phyloP scores from a whole-genome alignment of 2,888 invertebrate species.

The Achlya flavicornis region DNA sequence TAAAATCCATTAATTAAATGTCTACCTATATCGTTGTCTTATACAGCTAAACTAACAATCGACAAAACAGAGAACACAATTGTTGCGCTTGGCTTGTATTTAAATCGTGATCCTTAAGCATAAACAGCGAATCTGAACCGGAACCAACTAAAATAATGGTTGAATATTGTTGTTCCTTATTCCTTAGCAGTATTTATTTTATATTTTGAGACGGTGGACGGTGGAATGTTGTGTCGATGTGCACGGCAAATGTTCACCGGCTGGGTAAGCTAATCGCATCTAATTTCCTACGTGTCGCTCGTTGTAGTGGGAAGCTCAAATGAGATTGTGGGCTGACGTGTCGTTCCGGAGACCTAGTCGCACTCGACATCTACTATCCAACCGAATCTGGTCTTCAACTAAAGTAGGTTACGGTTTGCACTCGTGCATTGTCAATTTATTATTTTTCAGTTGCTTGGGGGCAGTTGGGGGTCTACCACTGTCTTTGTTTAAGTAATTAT shows the following conservation, averaged over 20 bases:
- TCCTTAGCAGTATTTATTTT: slow-evolving; percentile 1
- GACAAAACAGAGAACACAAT: slow-evolving; percentile 2
- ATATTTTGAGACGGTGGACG: not conserved
- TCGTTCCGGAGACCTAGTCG: slow-evolving; percentile 62
- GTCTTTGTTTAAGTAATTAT: too few relatives aligned
- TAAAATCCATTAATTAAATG: slow-evolving; percentile 15
- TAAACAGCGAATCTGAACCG: not conserved
- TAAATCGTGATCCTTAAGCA: slow-evolving; percentile 7
- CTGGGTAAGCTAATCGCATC: slow-evolving; percentile 70
- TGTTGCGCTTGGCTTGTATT: slow-evolving; percentile 3
- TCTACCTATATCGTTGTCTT: not conserved
- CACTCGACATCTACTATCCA: slow-evolving; percentile 47
- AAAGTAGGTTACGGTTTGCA: slow-evolving; percentile 11
- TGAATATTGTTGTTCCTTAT: slow-evolving; percentile 2
- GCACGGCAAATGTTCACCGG: slow-evolving; percentile 34
- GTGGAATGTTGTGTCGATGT: slow-evolving; percentile 32
- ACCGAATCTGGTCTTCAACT: slow-evolving; percentile 44
- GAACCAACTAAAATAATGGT: slow-evolving; percentile 1
- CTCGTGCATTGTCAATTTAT: slow-evolving; percentile 2
- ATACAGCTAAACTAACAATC: not conserved
- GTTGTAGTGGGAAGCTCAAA: slow-evolving; percentile 69
- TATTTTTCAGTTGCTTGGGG: not conserved
- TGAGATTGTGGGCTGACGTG: slow-evolving; percentile 71
- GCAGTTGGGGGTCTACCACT: too few relatives aligned
- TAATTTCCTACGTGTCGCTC: slow-evolving; percentile 73